A percentile compares a stretch with the other conserved stretches of the same genome.
Evolutionary conservation across 2,113 vertebrate species (phyloP).

Genomic region (Empidonax traillii): DNA sequence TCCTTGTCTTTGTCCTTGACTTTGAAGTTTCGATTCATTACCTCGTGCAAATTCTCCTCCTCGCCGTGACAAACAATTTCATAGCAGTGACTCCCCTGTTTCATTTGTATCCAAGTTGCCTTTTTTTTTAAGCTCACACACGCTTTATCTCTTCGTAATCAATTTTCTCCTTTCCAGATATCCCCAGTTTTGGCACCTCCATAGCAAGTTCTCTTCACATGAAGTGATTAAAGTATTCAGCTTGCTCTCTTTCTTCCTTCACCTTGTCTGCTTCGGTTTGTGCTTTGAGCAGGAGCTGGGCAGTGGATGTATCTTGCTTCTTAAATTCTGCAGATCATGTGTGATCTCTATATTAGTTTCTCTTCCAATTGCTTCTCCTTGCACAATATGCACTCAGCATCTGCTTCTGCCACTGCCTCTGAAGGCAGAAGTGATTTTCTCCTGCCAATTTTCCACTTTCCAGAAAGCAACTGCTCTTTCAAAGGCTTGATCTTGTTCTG

Average conservation of each 20-base stretch:
- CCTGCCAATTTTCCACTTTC: conserved; percentile 57
- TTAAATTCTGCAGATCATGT: conserved; percentile 43
- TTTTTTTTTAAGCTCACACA: neutral
- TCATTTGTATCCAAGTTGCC: neutral
- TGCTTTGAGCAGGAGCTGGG: conserved; percentile 6
- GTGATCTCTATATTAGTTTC: conserved; percentile 63
- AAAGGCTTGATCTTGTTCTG: conserved; percentile 38
- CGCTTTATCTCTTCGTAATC: neutral
- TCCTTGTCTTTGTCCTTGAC: neutral
- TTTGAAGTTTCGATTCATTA: neutral
- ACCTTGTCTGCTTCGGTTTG: conserved; percentile 48
- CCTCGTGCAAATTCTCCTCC: neutral
- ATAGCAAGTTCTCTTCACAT: neutral
- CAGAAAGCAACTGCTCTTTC: conserved; percentile 18
- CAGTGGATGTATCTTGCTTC: neutral
- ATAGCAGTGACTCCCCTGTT: neutral
- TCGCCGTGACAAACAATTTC: neutral
- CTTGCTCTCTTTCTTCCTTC: neutral
- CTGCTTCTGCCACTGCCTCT: conserved; percentile 42
- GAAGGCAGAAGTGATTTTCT: conserved; percentile 61
- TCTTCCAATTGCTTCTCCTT: conserved; percentile 39
- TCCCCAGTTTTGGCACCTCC: neutral
- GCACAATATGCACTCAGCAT: conserved; percentile 37
- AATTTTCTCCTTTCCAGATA: conserved; percentile 24
- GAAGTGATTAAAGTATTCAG: neutral